These are phyloP conservation scores for Sitta europaea DNA, from an alignment of 2,113 vertebrate genomes.

Conservation along the genomic window DNA sequence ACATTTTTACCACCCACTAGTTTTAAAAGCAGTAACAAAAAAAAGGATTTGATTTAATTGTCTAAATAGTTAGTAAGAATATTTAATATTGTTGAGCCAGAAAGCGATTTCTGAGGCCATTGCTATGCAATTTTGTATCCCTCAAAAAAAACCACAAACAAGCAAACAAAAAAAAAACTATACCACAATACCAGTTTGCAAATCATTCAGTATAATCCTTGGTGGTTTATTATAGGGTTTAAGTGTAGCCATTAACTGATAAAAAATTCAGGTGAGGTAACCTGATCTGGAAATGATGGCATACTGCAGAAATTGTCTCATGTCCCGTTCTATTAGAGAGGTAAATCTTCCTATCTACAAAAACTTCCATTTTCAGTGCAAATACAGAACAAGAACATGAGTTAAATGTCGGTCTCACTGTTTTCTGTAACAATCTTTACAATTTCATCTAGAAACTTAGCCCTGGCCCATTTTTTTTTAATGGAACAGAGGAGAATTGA, in stretches of 20 bases:
- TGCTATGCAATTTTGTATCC: background rate
- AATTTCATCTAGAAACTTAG: background rate
- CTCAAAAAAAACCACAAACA: background rate
- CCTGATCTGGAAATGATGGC: background rate
- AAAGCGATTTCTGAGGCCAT: background rate
- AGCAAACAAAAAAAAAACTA: background rate
- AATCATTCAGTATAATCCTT: background rate
- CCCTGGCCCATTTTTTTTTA: background rate
- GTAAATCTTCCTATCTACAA: background rate
- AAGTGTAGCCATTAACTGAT: background rate
- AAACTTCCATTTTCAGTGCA: background rate
- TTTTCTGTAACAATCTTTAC: background rate
- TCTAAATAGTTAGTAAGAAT: background rate
- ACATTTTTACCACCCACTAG: background rate
- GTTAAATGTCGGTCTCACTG: background rate
- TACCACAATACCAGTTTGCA: background rate
- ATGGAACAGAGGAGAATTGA: background rate
- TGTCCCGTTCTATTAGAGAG: background rate
- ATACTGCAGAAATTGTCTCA: background rate
- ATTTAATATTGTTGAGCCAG: background rate
- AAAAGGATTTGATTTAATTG: background rate
- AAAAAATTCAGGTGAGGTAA: background rate
- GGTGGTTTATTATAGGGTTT: background rate
- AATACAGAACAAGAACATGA: background rate
- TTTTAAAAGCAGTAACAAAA: background rate